Evolutionary conservation across 2,888 invertebrate species (phyloP).

Genomic region (Tromatobia lineatoria): DNA sequence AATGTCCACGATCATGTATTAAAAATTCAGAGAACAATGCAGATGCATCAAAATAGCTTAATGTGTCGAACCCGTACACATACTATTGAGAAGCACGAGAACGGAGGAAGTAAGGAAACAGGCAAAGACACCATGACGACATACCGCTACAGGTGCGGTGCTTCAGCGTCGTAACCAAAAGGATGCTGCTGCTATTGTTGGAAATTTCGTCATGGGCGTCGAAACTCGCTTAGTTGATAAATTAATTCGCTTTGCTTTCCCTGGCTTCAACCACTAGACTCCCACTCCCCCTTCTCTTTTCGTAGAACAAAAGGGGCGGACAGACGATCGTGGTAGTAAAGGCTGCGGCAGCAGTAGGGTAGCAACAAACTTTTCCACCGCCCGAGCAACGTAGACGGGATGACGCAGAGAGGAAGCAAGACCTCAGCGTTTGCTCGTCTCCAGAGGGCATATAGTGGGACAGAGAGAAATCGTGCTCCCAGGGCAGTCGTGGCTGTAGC

Average conservation of each 20-base stretch:
- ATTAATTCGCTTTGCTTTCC: conserved; percentile 60
- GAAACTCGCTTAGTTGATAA: conserved; percentile 62
- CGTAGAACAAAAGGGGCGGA: conserved; percentile 32
- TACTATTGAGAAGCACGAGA: too few relatives aligned
- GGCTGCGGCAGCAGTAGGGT: background rate
- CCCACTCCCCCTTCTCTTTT: background rate
- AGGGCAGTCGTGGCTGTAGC: conserved; percentile 10
- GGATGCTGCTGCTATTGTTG: conserved; percentile 1
- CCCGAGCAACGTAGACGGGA: conserved; percentile 11
- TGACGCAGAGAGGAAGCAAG: conserved; percentile 30
- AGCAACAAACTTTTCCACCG: conserved; percentile 32
- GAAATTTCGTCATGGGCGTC: conserved; percentile 41
- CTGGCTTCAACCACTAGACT: conserved; percentile 16
- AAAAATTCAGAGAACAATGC: too few relatives aligned
- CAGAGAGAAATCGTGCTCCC: conserved; percentile 21
- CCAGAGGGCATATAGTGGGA: conserved; percentile 8
- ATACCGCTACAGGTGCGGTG: background rate
- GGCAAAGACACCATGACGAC: background rate
- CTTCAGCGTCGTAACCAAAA: background rate
- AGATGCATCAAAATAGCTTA: too few relatives aligned
- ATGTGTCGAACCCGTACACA: too few relatives aligned
- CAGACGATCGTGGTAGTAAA: background rate
- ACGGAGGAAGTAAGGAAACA: background rate
- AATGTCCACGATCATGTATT: too few relatives aligned
- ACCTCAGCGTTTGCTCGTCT: conserved; percentile 13